Evolutionary conservation across 2,888 invertebrate genomes (phyloP).

Genomic region (Aleiodes testaceus): DNA sequence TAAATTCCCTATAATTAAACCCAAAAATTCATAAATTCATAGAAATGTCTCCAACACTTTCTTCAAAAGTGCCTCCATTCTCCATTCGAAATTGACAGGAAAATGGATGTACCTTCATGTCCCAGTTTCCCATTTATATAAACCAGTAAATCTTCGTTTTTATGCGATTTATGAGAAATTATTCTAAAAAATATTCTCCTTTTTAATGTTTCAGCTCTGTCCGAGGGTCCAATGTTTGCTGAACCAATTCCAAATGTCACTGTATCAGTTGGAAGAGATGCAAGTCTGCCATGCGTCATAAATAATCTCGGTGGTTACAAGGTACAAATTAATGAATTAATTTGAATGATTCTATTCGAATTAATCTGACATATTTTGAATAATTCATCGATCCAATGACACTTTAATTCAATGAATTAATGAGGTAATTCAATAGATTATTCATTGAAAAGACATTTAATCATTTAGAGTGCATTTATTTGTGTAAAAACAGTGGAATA

Average conservation of each 20-base stretch:
- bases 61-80: constrained; percentile 41
- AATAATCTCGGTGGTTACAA: constrained; percentile 92
- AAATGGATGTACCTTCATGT: constrained; percentile 49
- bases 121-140: constrained; percentile 42
- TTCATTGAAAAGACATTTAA: not conserved
- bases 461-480: too few relatives aligned
- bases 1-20: too few relatives aligned
- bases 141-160: not conserved
- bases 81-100: constrained; percentile 52
- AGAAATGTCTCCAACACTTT: not conserved
- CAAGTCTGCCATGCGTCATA: constrained; percentile 91
- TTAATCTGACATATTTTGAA: not conserved
- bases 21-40: too few relatives aligned
- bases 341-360: not conserved
- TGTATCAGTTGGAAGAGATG: constrained; percentile 91
- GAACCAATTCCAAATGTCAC: constrained; percentile 95
- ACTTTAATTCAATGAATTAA: not conserved
- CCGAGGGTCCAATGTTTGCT: constrained; percentile 89
- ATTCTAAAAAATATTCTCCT: constrained; percentile 23
- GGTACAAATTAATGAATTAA: constrained; percentile 74
- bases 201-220: constrained; percentile 80
- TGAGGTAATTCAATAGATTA: not conserved
- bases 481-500: too few relatives aligned
- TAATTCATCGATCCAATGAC: not conserved
- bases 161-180: constrained; percentile 12